A percentile compares a stretch with the other conserved stretches of the same genome.
phyloP scores from a whole-genome alignment of 2,797 vertebrate genomes.

The Arrhamphus sclerolepis region DNA sequence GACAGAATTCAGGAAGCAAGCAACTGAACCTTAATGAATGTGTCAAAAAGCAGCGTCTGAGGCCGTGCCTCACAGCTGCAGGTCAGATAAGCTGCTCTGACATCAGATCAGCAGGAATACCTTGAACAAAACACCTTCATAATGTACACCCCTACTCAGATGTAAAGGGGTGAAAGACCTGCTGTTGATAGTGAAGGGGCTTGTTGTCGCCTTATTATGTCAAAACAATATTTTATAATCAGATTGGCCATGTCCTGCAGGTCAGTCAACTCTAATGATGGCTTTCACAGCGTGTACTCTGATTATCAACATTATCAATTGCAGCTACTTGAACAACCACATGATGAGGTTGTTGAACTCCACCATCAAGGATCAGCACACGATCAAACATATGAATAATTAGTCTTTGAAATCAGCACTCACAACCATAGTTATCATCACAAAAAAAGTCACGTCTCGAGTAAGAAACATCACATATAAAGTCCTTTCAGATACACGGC shows the following conservation, averaged over 20 bases:
- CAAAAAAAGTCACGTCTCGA: too few species aligned
- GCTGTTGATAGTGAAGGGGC: neutral
- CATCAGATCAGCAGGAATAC: conserved; percentile 30
- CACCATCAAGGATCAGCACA: too few species aligned
- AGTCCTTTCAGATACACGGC: too few species aligned
- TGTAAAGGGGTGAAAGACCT: conserved; percentile 18
- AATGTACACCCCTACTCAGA: neutral
- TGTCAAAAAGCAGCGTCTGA: too few species aligned
- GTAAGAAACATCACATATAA: too few species aligned
- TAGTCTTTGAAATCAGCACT: too few species aligned
- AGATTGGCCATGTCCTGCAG: conserved; percentile 1
- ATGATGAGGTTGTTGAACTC: conserved; percentile 6
- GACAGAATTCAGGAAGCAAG: too few species aligned
- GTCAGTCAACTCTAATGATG: conserved; percentile 32
- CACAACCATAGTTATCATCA: too few species aligned
- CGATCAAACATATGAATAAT: too few species aligned
- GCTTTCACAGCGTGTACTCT: neutral
- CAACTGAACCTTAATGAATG: too few species aligned
- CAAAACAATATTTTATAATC: conserved; percentile 12
- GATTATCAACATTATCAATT: neutral
- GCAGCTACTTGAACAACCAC: neutral
- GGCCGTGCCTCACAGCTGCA: neutral
- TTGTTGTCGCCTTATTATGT: conserved; percentile 1
- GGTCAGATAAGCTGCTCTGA: conserved; percentile 15
- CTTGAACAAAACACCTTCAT: neutral